Evolutionary conservation across 2,888 invertebrate species (phyloP).

Genomic region (Torymus aiolomorphi): DNA sequence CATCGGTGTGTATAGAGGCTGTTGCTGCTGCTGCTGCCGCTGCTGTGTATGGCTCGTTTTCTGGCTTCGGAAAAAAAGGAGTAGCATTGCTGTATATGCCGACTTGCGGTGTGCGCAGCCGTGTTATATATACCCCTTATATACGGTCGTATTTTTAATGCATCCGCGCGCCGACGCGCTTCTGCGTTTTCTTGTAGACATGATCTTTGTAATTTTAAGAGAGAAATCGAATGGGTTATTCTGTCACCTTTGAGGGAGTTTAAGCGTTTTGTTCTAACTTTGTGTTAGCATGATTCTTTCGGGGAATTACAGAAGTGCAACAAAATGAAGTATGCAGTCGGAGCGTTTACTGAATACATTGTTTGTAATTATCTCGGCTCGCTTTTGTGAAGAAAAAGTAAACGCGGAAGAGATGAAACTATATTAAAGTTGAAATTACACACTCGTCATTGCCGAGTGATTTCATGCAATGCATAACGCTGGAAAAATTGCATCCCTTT

Average conservation of each 20-base stretch:
- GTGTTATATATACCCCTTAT: too few species aligned
- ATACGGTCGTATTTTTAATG: background rate
- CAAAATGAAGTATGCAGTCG: too few species aligned
- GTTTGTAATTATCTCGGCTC: too few species aligned
- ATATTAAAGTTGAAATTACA: background rate
- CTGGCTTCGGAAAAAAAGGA: slow-evolving; percentile 29
- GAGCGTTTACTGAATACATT: too few species aligned
- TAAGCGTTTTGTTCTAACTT: too few species aligned
- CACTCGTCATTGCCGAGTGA: background rate
- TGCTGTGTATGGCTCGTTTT: slow-evolving; percentile 25
- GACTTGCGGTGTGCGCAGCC: too few species aligned
- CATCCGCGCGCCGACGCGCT: slow-evolving; percentile 8
- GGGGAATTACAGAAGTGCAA: too few species aligned
- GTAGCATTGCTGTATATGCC: too few species aligned
- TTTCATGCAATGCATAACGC: background rate
- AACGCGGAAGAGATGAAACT: background rate
- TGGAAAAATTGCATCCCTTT: background rate
- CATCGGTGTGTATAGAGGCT: slow-evolving; percentile 34
- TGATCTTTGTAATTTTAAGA: slow-evolving; percentile 29
- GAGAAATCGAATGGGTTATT: background rate
- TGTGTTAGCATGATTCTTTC: too few species aligned
- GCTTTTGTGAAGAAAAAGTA: slow-evolving; percentile 4
- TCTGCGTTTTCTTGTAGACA: slow-evolving; percentile 7
- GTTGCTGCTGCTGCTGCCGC: slow-evolving; percentile 19
- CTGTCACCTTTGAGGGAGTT: too few species aligned